A percentile compares a stretch with the other conserved stretches of the same genome.
These are phyloP conservation scores for Rallus limicola DNA, from an alignment of 2,113 vertebrate species.

Conservation along the genomic window DNA sequence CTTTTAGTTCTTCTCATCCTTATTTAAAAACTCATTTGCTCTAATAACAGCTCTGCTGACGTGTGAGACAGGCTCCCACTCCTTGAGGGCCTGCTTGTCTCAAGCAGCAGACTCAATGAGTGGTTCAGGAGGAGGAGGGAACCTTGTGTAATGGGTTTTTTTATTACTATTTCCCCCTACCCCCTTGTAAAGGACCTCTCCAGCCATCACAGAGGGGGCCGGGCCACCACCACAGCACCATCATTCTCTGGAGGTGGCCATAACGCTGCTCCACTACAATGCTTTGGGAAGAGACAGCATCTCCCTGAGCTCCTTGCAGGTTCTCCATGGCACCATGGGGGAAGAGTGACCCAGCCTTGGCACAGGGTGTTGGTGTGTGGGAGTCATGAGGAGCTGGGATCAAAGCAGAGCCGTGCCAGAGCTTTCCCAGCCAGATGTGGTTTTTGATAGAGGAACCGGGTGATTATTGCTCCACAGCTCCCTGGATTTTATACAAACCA, in stretches of 20 bases:
- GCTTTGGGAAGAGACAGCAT: neutral
- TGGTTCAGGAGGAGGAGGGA: neutral
- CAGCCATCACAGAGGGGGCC: accelerated
- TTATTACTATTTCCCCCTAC: no score
- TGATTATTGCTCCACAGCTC: neutral
- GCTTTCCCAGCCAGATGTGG: neutral
- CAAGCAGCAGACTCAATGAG: neutral
- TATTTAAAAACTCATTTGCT: neutral
- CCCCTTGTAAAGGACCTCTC: neutral
- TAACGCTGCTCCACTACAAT: accelerated
- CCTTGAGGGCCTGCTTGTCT: accelerated
- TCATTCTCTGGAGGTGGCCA: neutral
- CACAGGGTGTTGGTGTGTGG: accelerated
- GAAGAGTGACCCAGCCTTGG: neutral
- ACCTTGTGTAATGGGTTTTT: neutral
- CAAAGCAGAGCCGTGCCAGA: accelerated
- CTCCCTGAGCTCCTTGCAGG: neutral
- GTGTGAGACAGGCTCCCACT: neutral
- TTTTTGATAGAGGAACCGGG: neutral
- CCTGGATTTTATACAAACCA: accelerated
- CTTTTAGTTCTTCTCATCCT: neutral
- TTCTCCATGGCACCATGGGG: accelerated
- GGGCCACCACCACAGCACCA: accelerated
- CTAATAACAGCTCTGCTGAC: neutral
- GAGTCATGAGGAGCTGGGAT: neutral